Evolutionary conservation across 2,113 vertebrate species (phyloP).

Genomic region (Formicarius rufipectus): DNA sequence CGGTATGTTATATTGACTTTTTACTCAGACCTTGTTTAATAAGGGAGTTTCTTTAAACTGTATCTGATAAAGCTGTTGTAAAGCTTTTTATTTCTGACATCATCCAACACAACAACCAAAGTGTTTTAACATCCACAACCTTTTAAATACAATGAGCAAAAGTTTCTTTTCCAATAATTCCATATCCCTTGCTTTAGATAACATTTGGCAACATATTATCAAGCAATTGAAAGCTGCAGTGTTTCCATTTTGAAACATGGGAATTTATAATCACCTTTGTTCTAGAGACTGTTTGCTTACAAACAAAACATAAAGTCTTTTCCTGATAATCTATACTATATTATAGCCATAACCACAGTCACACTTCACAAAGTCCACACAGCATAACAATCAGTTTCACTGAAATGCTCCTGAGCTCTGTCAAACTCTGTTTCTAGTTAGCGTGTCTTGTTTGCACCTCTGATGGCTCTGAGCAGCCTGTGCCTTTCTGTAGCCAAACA

Average conservation of each 20-base stretch:
- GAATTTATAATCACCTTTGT: not conserved
- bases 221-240: not conserved
- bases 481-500: not conserved
- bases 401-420: not conserved
- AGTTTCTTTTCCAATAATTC: not conserved
- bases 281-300: not conserved
- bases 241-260: not conserved
- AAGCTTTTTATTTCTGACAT: not conserved
- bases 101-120: not conserved
- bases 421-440: not conserved
- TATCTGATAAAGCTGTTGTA: not conserved
- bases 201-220: not conserved
- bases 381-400: not conserved
- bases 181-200: not conserved
- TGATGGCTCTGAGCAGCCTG: not conserved
- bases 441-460: not conserved
- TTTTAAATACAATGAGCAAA: not conserved
- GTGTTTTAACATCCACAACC: not conserved
- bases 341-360: not conserved
- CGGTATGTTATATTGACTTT: conserved; percentile 74
- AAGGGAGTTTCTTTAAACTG: not conserved
- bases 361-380: not conserved
- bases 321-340: not conserved
- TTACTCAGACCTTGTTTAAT: not conserved
- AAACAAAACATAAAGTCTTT: not conserved